These are phyloP conservation scores for Cladopsammia gracilis DNA, from an alignment of 64 coral and sea anemone species.

Conservation along the genomic window DNA sequence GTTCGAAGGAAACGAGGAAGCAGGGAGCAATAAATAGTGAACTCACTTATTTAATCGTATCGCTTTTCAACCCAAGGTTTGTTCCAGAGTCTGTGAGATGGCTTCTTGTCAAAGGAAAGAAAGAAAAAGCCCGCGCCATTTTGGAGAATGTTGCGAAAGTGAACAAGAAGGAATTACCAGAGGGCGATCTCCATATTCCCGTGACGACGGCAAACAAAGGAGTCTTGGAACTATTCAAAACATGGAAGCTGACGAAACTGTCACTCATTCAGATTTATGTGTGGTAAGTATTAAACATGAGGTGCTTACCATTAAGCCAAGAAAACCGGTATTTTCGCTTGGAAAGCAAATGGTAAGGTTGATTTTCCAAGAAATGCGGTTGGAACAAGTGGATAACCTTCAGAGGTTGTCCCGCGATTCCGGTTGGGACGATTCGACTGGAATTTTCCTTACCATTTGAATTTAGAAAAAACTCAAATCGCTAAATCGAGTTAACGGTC, in stretches of 20 bases:
- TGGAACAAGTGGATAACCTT: no score
- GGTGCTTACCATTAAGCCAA: no score
- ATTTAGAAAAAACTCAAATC: no score
- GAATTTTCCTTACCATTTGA: no score
- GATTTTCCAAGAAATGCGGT: no score
- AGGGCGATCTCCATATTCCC: constrained; percentile 69
- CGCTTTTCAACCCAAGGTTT: constrained; percentile 30
- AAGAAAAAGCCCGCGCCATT: constrained; percentile 72
- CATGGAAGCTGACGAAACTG: constrained; percentile 54
- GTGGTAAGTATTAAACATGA: constrained; percentile 78
- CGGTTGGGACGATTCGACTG: no score
- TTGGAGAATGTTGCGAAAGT: constrained; percentile 76
- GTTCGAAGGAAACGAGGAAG: no score
- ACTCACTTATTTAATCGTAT: not conserved
- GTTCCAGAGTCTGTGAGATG: constrained; percentile 94
- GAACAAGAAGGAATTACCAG: constrained; percentile 84
- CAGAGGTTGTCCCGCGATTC: no score
- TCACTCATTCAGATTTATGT: constrained; percentile 79
- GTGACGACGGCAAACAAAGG: constrained; percentile 58
- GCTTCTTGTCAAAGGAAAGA: constrained; percentile 77
- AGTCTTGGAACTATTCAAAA: constrained; percentile 76
- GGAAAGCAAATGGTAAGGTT: no score
- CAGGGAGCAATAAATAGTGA: not conserved
- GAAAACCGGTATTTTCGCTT: no score
- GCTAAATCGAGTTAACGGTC: no score